phyloP scores from a whole-genome alignment of 1,140 invertebrate genomes.

The Andrena cerasifolii region DNA sequence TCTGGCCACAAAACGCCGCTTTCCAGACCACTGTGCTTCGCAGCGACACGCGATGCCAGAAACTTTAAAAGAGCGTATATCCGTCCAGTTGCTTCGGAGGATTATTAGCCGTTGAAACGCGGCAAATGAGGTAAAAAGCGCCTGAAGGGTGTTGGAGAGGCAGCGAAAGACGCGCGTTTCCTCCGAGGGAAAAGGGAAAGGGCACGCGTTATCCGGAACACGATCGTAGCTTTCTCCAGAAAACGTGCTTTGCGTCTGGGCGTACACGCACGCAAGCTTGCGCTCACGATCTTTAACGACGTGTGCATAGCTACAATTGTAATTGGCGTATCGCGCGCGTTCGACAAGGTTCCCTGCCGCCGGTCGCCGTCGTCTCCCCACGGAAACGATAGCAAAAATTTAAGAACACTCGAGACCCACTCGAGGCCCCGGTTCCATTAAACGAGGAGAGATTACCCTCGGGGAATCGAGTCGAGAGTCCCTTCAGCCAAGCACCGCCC shows the following conservation, averaged over 20 bases:
- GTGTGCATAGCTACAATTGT: too few species aligned
- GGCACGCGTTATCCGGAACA: constrained; percentile 23
- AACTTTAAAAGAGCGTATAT: background rate
- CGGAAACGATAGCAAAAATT: constrained; percentile 43
- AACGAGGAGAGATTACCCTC: constrained; percentile 71
- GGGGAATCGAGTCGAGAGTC: constrained; percentile 68
- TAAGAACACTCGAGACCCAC: constrained; percentile 61
- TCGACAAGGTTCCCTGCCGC: too few species aligned
- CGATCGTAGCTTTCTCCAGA: constrained; percentile 19
- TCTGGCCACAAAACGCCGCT: too few species aligned
- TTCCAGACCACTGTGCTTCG: too few species aligned
- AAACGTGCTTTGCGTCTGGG: constrained; percentile 2
- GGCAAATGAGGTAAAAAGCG: constrained; percentile 6
- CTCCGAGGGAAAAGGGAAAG: constrained; percentile 2
- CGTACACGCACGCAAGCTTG: too few species aligned
- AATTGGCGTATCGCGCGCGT: too few species aligned
- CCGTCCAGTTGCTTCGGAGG: background rate
- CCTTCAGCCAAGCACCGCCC: constrained; percentile 62
- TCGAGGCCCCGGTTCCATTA: constrained; percentile 61
- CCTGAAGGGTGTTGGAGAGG: background rate
- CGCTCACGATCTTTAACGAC: too few species aligned
- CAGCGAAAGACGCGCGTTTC: constrained; percentile 13
- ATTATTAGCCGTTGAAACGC: background rate
- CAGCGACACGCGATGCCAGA: background rate
- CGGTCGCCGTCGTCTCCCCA: background rate